A percentile compares a stretch with the other conserved stretches of the same genome.
Evolutionary conservation across 2,888 invertebrate species (phyloP).

Genomic region (Syrista parreyssii): DNA sequence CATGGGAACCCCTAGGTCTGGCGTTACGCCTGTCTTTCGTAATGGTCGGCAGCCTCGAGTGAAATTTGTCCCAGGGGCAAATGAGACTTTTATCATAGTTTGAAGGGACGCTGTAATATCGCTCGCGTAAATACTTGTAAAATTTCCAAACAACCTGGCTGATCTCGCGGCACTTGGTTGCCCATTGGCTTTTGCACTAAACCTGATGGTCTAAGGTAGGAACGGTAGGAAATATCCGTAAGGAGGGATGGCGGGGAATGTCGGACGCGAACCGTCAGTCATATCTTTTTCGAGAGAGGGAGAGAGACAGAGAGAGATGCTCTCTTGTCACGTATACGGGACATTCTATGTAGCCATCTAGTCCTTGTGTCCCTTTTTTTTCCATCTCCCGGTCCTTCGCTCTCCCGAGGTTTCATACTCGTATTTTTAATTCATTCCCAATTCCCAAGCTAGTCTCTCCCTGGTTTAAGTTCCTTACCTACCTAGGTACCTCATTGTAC

Average conservation of each 20-base stretch:
- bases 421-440: slow-evolving; percentile 41
- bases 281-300: too few relatives aligned
- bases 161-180: slow-evolving; percentile 25
- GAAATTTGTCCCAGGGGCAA: too few relatives aligned
- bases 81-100: too few relatives aligned
- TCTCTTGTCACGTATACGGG: slow-evolving; percentile 30
- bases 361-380: slow-evolving; percentile 40
- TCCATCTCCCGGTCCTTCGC: slow-evolving; percentile 18
- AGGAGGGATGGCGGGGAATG: too few relatives aligned
- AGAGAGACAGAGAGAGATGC: too few relatives aligned
- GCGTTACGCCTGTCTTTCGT: too few relatives aligned
- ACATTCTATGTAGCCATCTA: slow-evolving; percentile 59
- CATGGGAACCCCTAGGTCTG: too few relatives aligned
- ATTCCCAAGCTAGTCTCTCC: slow-evolving; percentile 38
- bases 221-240: slow-evolving; percentile 30
- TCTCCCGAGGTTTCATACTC: slow-evolving; percentile 23
- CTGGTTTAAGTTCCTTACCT: not conserved
- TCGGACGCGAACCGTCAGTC: too few relatives aligned
- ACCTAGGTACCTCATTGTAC: slow-evolving; percentile 34
- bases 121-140: too few relatives aligned
- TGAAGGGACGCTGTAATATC: too few relatives aligned
- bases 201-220: slow-evolving; percentile 45
- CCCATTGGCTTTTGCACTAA: slow-evolving; percentile 43
- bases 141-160: not conserved
- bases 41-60: too few relatives aligned